Evolutionary conservation across 2,113 vertebrate species (phyloP).

Genomic region (Macroglossus sobrinus): DNA sequence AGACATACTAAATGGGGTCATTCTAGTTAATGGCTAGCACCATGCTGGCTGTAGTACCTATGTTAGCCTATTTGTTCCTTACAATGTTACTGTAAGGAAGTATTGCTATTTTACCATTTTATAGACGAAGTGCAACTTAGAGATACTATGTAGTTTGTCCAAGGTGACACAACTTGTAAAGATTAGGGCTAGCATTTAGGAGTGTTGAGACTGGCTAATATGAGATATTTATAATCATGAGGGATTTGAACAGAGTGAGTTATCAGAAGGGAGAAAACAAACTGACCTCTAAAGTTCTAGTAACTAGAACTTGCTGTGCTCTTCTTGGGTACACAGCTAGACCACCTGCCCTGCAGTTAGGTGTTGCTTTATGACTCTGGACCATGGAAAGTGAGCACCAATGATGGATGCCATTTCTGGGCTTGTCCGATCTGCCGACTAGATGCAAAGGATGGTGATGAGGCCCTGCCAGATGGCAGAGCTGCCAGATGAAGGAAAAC

Average conservation of each 20-base stretch:
- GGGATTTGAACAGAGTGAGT: background rate
- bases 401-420: background rate
- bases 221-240: background rate
- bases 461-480: background rate
- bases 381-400: background rate
- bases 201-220: background rate
- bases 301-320: background rate
- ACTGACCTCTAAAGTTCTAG: background rate
- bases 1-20: background rate
- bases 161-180: background rate
- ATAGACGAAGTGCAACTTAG: background rate
- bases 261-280: background rate
- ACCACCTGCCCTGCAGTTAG: background rate
- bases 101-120: background rate
- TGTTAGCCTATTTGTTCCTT: background rate
- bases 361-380: background rate
- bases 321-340: background rate
- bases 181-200: background rate
- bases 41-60: background rate
- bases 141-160: background rate
- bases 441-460: background rate
- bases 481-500: background rate
- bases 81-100: background rate
- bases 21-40: background rate
- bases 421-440: background rate